phyloP scores from a whole-genome alignment of 2,113 vertebrate genomes.

The Mirza zaza region DNA sequence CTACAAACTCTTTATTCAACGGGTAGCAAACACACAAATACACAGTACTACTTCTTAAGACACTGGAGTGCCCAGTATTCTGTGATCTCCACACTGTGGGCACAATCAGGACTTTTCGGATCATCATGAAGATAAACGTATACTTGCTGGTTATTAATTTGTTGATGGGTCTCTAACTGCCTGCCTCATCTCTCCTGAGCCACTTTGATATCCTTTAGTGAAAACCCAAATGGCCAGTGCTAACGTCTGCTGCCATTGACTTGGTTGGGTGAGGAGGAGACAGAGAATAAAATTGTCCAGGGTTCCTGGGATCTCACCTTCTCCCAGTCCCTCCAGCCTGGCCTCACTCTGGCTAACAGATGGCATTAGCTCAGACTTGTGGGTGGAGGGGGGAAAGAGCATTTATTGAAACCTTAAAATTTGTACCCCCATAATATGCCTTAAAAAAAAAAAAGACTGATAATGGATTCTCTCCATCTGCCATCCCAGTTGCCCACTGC shows the following conservation, averaged over 20 bases:
- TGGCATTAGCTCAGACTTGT: no score
- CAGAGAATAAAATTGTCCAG: background rate
- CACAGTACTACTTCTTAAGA: background rate
- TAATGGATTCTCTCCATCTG: background rate
- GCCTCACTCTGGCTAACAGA: background rate
- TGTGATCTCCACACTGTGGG: background rate
- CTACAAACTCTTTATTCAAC: background rate
- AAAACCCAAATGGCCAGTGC: slow-evolving; percentile 17
- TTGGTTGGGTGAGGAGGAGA: background rate
- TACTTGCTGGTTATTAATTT: background rate
- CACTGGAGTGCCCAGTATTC: background rate
- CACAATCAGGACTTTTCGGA: background rate
- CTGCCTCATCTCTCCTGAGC: background rate
- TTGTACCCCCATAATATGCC: no score
- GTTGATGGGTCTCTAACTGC: background rate
- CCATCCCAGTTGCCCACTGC: background rate
- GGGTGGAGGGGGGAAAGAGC: no score
- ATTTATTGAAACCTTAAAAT: no score
- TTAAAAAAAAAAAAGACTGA: no score
- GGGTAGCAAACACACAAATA: background rate
- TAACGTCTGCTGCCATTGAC: background rate
- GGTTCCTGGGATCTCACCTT: background rate
- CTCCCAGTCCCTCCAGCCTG: background rate
- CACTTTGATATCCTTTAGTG: background rate
- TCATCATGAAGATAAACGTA: background rate